These are phyloP conservation scores for Moxostoma hubbsi DNA, from an alignment of 2,797 vertebrate genomes.

Conservation along the genomic window DNA sequence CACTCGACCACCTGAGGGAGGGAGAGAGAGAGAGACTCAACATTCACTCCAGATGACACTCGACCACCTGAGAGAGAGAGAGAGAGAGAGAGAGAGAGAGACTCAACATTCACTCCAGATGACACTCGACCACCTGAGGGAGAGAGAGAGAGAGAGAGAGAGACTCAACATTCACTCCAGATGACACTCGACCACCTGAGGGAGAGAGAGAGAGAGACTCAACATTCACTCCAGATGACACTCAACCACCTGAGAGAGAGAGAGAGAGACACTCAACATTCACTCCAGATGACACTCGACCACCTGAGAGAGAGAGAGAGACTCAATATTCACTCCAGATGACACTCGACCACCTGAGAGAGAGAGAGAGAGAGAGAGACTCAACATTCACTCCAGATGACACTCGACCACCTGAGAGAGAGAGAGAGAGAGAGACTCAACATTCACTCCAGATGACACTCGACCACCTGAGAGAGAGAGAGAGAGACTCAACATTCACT, in stretches of 20 bases:
- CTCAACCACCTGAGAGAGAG: constrained; percentile 70
- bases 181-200: constrained; percentile 73
- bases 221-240: constrained; percentile 66
- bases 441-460: constrained; percentile 67
- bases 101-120: too few relatives aligned
- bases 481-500: too few relatives aligned
- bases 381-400: constrained; percentile 68
- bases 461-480: constrained; percentile 69
- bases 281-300: constrained; percentile 69
- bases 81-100: constrained; percentile 39
- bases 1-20: constrained; percentile 71
- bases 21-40: too few relatives aligned
- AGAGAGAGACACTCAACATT: too few relatives aligned
- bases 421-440: too few relatives aligned
- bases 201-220: too few relatives aligned
- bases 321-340: too few relatives aligned
- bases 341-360: constrained; percentile 71
- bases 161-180: too few relatives aligned
- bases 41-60: constrained; percentile 67
- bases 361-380: too few relatives aligned
- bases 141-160: too few relatives aligned
- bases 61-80: constrained; percentile 69
- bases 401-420: constrained; percentile 71
- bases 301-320: constrained; percentile 67
- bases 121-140: constrained; percentile 71